Percentiles rank a stretch among this genome's conserved stretches.
These are phyloP conservation scores for Merodon equestris DNA, from an alignment of 2,888 invertebrate species.

Conservation along the genomic window DNA sequence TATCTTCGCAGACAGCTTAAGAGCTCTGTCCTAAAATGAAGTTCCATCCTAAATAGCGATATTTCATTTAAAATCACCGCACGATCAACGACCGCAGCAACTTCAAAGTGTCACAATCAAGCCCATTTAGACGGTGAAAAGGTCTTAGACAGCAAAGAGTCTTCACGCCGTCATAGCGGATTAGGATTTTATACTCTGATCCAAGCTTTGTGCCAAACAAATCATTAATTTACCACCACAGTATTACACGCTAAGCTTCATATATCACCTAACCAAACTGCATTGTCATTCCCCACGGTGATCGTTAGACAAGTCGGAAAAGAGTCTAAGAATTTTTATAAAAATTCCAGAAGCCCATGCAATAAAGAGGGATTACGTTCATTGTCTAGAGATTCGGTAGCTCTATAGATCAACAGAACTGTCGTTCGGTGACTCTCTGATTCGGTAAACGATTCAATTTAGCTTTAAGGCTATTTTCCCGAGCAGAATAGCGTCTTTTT, in stretches of 20 bases:
- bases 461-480: slow-evolving; percentile 42
- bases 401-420: too few relatives aligned
- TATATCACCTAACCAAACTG: slow-evolving; percentile 26
- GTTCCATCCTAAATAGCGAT: too few relatives aligned
- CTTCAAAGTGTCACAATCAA: too few relatives aligned
- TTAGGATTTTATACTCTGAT: slow-evolving; percentile 31
- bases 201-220: slow-evolving; percentile 47
- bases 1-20: too few relatives aligned
- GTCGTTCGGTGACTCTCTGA: too few relatives aligned
- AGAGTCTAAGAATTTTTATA: background rate
- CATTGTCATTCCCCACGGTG: slow-evolving; percentile 8
- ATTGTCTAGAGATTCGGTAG: slow-evolving; percentile 34
- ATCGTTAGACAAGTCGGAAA: slow-evolving; percentile 2
- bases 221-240: slow-evolving; percentile 51
- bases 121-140: background rate
- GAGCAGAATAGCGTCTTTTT: slow-evolving; percentile 13
- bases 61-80: background rate
- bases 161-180: background rate
- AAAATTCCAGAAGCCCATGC: slow-evolving; percentile 48
- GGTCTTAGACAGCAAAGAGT: background rate
- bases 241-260: slow-evolving; percentile 13
- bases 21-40: too few relatives aligned
- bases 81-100: too few relatives aligned
- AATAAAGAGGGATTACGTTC: slow-evolving; percentile 39
- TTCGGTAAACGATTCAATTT: slow-evolving; percentile 59